A percentile compares a stretch with the other conserved stretches of the same genome.
These are phyloP conservation scores for Meteorus sp. DNA, from an alignment of 1,140 invertebrate species.

Conservation along the genomic window DNA sequence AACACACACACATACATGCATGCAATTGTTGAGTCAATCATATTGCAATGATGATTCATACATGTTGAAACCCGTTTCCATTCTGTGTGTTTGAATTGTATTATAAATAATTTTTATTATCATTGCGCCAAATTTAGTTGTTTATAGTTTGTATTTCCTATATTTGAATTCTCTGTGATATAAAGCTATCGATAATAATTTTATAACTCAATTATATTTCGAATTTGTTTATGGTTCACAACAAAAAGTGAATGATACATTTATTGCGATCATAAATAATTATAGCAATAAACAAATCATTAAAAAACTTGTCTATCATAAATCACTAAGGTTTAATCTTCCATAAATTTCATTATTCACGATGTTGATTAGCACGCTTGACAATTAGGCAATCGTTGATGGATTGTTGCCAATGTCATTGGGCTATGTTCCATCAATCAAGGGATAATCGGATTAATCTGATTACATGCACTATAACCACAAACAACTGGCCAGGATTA, in stretches of 20 bases:
- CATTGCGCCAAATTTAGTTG: no score
- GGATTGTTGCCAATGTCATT: slow-evolving; percentile 37
- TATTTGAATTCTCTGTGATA: no score
- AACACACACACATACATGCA: neutral
- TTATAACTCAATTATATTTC: no score
- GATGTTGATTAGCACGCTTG: slow-evolving; percentile 39
- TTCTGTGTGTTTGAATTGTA: no score
- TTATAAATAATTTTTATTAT: no score
- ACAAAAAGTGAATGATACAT: no score
- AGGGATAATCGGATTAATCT: slow-evolving; percentile 49
- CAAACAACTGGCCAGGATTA: slow-evolving; percentile 42
- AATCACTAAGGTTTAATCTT: slow-evolving; percentile 25
- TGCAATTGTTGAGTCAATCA: neutral
- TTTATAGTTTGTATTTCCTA: no score
- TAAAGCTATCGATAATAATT: no score
- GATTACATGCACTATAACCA: slow-evolving; percentile 37
- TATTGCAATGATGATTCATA: neutral
- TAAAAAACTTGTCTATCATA: neutral
- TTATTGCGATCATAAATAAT: no score
- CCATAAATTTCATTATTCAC: slow-evolving; percentile 43
- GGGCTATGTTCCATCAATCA: slow-evolving; percentile 45
- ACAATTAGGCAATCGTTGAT: slow-evolving; percentile 37
- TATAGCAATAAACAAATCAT: neutral
- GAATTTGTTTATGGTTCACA: no score
- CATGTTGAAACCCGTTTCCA: no score